A percentile compares a stretch with the other conserved stretches of the same genome.
phyloP scores from a whole-genome alignment of 2,113 vertebrate species.

The Perognathus longimembris region DNA sequence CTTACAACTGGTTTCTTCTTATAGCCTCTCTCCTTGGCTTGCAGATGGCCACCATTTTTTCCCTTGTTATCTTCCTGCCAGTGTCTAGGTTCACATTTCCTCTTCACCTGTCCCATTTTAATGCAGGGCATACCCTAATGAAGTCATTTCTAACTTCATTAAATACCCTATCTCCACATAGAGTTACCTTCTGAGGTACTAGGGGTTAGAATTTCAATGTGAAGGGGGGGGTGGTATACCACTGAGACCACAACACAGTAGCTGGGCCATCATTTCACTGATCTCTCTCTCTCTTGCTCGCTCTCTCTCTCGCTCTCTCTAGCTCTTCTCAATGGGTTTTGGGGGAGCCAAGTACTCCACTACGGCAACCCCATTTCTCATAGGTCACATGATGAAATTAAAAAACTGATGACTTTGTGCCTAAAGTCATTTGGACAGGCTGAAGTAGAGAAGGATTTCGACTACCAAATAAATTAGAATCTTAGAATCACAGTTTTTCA shows the following conservation, averaged over 20 bases:
- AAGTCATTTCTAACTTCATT: background rate
- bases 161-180: background rate
- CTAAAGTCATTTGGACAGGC: conserved; percentile 15
- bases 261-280: background rate
- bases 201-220: background rate
- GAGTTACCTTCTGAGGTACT: background rate
- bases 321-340: background rate
- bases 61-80: background rate
- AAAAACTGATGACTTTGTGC: conserved; percentile 35
- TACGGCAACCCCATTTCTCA: background rate
- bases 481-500: conserved; percentile 14
- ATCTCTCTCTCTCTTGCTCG: too few species aligned
- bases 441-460: conserved; percentile 18
- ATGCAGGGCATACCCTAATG: background rate
- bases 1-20: too few species aligned
- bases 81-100: background rate
- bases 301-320: too few species aligned
- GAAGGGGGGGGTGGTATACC: background rate
- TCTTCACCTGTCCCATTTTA: background rate
- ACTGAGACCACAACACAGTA: background rate
- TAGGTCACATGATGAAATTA: conserved; percentile 8
- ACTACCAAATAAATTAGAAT: conserved; percentile 51
- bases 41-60: background rate
- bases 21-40: background rate
- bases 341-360: background rate